Evolutionary conservation across 2,113 vertebrate genomes (phyloP), one percentile per base, ranked within the genome.

Genomic region (Monopterus albus): DNA sequence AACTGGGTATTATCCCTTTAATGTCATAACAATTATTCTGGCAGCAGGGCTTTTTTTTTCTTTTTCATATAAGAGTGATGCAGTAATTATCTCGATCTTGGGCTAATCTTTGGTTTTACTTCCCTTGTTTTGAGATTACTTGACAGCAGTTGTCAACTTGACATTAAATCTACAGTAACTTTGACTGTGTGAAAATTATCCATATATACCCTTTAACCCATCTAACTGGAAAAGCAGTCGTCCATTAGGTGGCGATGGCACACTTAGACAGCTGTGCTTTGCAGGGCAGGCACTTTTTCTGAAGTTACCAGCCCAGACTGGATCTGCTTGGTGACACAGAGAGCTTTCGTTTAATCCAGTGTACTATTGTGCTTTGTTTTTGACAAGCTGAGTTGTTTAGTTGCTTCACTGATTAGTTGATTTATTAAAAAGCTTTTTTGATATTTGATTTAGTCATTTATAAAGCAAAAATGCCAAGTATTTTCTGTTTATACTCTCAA

Each of bases 241-340:
- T 75, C 90, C 90, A 91, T 84, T 89, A 93, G 90, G 80, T 86
- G 90, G 87, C 85, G 84, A 85, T 83, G 77, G 69, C 76, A 81
- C 86, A 81, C 88, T 5, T 31, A n/a, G n/a, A n/a, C n/a, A n/a
- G n/a, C n/a, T n/a, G n/a, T n/a, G n/a, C n/a, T n/a, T n/a, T n/a
- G n/a, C n/a, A n/a, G n/a, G n/a, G n/a, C n/a, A n/a, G n/a, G n/a
- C n/a, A n/a, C n/a, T n/a, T n/a, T n/a, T n/a, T n/a, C n/a, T n/a
- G n/a, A n/a, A n/a, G n/a, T n/a, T n/a, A n/a, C n/a, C n/a, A n/a
- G n/a, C n/a, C n/a, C n/a, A n/a, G n/a, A n/a, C n/a, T n/a, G n/a
- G n/a, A n/a, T n/a, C n/a, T n/a, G n/a, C n/a, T n/a, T n/a, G n/a
- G n/a, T n/a, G n/a, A n/a, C n/a, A n/a, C n/a, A n/a, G n/a, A n/a